These are phyloP conservation scores for Okapia johnstoni DNA, from an alignment of 2,113 vertebrate species.

Conservation along the genomic window DNA sequence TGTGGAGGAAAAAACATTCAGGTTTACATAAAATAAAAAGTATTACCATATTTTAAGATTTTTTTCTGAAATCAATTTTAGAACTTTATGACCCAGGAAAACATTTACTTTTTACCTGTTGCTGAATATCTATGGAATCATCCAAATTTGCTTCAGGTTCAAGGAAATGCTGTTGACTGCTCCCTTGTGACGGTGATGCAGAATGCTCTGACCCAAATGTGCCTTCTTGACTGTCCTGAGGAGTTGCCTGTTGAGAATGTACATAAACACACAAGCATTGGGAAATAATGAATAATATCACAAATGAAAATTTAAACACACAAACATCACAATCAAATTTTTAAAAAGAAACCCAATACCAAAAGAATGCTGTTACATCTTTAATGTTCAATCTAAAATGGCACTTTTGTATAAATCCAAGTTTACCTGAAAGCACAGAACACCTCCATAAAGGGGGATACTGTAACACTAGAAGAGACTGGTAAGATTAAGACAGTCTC, in stretches of 20 bases:
- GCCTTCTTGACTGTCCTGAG: constrained; percentile 90
- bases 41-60: neutral
- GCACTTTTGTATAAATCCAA: neutral
- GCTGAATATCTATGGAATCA: constrained; percentile 96
- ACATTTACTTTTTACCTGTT: constrained; percentile 85
- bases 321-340: neutral
- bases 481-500: neutral
- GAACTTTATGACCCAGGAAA: neutral
- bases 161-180: constrained; percentile 89
- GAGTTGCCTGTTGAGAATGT: constrained; percentile 75
- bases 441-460: neutral
- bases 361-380: neutral
- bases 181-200: constrained; percentile 86
- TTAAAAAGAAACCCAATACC: neutral
- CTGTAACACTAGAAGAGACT: neutral
- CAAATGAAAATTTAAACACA: neutral
- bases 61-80: neutral
- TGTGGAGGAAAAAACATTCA: neutral
- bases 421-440: neutral
- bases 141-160: constrained; percentile 91
- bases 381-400: neutral
- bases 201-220: constrained; percentile 94
- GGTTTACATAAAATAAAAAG: neutral
- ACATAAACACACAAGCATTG: neutral
- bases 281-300: neutral